A percentile compares a stretch with the other conserved stretches of the same genome.
Evolutionary conservation across 2,113 vertebrate species (phyloP).

Genomic region (Panthera leo): DNA sequence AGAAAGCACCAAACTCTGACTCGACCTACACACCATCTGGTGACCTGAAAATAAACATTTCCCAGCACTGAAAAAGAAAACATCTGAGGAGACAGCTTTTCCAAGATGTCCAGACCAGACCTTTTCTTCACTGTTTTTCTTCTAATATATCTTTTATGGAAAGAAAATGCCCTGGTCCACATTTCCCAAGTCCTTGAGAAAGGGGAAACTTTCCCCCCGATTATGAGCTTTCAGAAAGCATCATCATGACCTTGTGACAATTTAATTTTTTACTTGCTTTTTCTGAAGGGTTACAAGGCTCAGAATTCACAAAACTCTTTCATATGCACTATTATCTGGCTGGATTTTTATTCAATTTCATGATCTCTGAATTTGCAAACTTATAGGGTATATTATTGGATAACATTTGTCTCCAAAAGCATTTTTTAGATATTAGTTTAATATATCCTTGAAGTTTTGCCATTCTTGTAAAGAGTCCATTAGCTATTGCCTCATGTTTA

Average conservation of each 20-base stretch:
- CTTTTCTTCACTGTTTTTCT: background rate
- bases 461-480: background rate
- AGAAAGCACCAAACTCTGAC: background rate
- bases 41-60: background rate
- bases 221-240: background rate
- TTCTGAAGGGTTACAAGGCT: background rate
- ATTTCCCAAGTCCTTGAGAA: background rate
- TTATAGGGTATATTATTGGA: background rate
- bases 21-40: background rate
- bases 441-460: background rate
- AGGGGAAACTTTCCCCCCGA: rapidly evolving
- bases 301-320: background rate
- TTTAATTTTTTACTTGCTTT: background rate
- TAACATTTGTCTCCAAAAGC: background rate
- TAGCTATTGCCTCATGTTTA: background rate
- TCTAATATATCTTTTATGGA: background rate
- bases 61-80: background rate
- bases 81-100: background rate
- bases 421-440: background rate
- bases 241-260: background rate
- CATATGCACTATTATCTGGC: background rate
- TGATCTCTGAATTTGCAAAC: background rate
- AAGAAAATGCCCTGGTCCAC: background rate
- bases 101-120: background rate
- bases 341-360: background rate